phyloP scores from a whole-genome alignment of 1,140 invertebrate species.

The Ridgeia piscesae region DNA sequence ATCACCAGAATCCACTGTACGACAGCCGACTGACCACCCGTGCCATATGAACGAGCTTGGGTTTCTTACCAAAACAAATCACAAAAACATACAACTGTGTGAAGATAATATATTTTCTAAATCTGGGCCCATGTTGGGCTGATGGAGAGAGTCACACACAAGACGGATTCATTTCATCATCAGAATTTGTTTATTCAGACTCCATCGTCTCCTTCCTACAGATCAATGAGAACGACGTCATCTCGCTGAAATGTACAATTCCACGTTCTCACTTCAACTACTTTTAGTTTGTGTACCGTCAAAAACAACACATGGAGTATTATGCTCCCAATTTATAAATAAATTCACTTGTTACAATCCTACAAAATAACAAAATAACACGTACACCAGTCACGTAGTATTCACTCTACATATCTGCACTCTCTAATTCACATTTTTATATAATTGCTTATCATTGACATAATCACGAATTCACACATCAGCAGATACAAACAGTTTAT shows the following conservation, averaged over 20 bases:
- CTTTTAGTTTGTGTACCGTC: not conserved
- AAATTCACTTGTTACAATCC: conserved; percentile 6
- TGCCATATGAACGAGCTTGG: too few relatives aligned
- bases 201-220: not conserved
- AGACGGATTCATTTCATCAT: not conserved
- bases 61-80: too few relatives aligned
- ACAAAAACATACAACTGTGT: too few relatives aligned
- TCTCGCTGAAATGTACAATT: not conserved
- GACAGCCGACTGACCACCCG: too few relatives aligned
- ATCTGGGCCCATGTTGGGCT: not conserved
- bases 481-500: not conserved
- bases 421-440: not conserved
- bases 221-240: not conserved
- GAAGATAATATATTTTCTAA: too few relatives aligned
- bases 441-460: not conserved
- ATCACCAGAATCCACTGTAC: too few relatives aligned
- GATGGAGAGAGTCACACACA: not conserved
- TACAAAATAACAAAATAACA: conserved; percentile 6
- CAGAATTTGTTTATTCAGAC: not conserved
- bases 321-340: not conserved
- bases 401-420: not conserved
- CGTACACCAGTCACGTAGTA: not conserved
- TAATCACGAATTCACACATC: not conserved
- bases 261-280: not conserved
- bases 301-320: conserved; percentile 1